phyloP scores from a whole-genome alignment of 2,888 invertebrate genomes.

The Drosophila subsilvestris region DNA sequence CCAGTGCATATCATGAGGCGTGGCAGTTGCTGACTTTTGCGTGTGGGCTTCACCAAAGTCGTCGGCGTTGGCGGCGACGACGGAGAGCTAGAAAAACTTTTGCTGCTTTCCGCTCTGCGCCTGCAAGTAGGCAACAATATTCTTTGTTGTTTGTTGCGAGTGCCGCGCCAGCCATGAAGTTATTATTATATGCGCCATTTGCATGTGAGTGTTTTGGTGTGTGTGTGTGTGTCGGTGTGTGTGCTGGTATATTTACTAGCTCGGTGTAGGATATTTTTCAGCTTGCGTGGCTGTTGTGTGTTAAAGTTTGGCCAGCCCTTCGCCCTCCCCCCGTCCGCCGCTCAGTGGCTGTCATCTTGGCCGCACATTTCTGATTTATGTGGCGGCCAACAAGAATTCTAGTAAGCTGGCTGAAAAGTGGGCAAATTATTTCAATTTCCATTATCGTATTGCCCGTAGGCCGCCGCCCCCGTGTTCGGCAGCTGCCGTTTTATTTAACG shows the following conservation, averaged over 20 bases:
- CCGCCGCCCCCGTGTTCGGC: not conserved
- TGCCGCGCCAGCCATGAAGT: conserved; percentile 47
- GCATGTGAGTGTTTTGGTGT: conserved; percentile 24
- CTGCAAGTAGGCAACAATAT: conserved; percentile 73
- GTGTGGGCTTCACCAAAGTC: conserved; percentile 22
- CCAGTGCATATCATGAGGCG: not conserved
- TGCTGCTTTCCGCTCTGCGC: conserved; percentile 57
- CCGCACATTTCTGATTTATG: conserved; percentile 75
- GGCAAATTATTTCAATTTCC: conserved; percentile 80
- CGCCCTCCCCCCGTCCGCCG: conserved; percentile 9
- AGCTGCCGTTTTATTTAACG: conserved; percentile 51
- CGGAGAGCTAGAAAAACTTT: conserved; percentile 59
- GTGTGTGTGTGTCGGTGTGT: not conserved
- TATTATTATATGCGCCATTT: conserved; percentile 51
- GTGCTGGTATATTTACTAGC: conserved; percentile 66
- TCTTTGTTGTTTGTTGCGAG: conserved; percentile 64
- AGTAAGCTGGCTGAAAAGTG: conserved; percentile 62
- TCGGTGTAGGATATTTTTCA: conserved; percentile 65
- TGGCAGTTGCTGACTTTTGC: conserved; percentile 40
- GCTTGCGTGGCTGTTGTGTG: conserved; percentile 77
- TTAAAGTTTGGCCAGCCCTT: conserved; percentile 64
- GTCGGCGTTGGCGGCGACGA: not conserved
- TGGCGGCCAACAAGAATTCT: conserved; percentile 52
- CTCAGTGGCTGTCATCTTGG: conserved; percentile 64
- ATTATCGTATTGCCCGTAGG: conserved; percentile 71